Evolutionary conservation across 2,113 vertebrate species (phyloP), one percentile per base, ranked within the genome.

Genomic region (Halcyon malimbica): DNA sequence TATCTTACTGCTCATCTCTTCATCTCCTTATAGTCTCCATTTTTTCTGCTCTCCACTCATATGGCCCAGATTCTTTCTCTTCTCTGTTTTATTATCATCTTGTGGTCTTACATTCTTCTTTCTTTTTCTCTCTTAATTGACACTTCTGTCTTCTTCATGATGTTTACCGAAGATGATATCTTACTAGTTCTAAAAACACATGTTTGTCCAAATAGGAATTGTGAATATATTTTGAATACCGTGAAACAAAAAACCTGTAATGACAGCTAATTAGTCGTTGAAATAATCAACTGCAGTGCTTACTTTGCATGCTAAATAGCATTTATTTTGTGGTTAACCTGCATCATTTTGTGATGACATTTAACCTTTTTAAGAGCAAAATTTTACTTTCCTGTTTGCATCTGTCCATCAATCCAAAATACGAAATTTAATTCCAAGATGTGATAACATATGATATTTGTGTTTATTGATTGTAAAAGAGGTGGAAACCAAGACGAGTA

Each of bases 251-350:
- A 83, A 20, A 3, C 21, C 20, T 75, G 56, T 29, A 86, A 89
- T 96, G 77, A 76, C 77, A 91, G 92, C 73, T 89, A 86, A 95
- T 96, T 92, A 93, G 65, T 71, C 73, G 87, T 89, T 92, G 78
- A 92, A 78, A 67, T 90, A 82, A 94, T 83, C 93, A 92, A 3
- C 60, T 75, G 51, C 56, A 71, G 46, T 91, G 80, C 83, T 92
- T 75, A 31, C 12, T 83, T 82, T 60, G 86, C 83, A 93, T 94
- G n/a, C 44, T 92, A 89, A 90, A 37, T 75, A 94, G 57, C 17
- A 64, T 80, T 92, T 89, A 51, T 77, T 81, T 75, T 90, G 15
- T 42, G 78, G 64, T 79, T 89, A 62, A 89, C 80, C 57, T 87
- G 35, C 39, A 67, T 83, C 10, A 57, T 94, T 94, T 86, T 67